phyloP scores from a whole-genome alignment of 2,113 vertebrate species.

The Nesoenas mayeri region DNA sequence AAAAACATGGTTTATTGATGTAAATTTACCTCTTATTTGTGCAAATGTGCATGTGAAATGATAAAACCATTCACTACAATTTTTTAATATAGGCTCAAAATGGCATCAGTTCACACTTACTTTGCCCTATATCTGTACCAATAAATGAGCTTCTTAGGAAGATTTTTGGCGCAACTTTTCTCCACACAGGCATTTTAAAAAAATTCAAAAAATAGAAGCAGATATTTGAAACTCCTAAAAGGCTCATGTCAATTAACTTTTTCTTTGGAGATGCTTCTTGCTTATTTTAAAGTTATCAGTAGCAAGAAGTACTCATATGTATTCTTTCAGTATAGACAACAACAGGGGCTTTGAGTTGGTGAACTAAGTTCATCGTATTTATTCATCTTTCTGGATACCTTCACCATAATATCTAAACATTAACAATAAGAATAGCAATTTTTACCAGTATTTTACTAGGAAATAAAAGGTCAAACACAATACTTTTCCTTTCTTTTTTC shows the following conservation, averaged over 20 bases:
- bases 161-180: not conserved
- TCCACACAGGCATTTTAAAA: not conserved
- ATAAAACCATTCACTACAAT: not conserved
- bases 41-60: not conserved
- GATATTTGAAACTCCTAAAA: not conserved
- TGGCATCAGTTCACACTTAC: not conserved
- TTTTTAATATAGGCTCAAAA: not conserved
- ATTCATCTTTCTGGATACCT: not conserved
- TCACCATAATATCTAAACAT: not conserved
- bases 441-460: not conserved
- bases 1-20: rapidly evolving
- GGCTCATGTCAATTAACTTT: not conserved
- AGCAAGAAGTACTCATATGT: rapidly evolving
- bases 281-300: not conserved
- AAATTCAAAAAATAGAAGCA: not conserved
- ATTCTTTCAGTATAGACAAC: not conserved
- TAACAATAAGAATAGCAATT: not conserved
- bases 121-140: not conserved
- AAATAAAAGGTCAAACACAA: not conserved
- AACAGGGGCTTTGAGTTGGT: rapidly evolving
- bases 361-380: not conserved
- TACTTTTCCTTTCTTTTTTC: not conserved
- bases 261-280: not conserved
- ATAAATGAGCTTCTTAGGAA: not conserved
- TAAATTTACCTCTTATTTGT: not conserved